A percentile compares a stretch with the other conserved stretches of the same genome.
Conservation (phyloP, 2,888 invertebrate genomes). For the Philaethria dido region DNA sequence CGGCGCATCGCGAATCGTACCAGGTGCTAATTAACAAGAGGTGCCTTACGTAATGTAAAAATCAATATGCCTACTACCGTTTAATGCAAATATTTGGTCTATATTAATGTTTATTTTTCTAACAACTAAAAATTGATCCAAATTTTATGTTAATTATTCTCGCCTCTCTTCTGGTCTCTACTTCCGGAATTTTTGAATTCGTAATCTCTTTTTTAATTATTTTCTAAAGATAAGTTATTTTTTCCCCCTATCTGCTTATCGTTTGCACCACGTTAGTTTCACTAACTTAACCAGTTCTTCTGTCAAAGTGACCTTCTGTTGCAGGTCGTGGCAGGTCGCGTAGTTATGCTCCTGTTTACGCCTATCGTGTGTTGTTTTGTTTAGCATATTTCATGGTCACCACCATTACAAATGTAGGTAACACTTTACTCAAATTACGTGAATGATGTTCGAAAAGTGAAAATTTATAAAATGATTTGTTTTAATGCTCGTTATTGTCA, state of each 20-base stretch:
- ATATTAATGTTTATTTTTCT: not conserved
- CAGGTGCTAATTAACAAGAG: conserved; percentile 30
- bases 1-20: conserved; percentile 33
- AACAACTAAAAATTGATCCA: not conserved
- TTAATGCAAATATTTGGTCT: not conserved
- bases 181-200: too few relatives aligned
- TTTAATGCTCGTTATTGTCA: too few relatives aligned
- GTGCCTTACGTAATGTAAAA: conserved; percentile 37
- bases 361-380: conserved; percentile 48
- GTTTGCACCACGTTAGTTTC: conserved; percentile 35
- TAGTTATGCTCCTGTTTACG: conserved; percentile 55
- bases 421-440: too few relatives aligned
- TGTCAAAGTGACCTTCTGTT: conserved; percentile 55
- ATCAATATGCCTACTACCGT: not conserved
- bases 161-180: too few relatives aligned
- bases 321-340: conserved; percentile 54
- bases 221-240: too few relatives aligned
- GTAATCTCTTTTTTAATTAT: too few relatives aligned
- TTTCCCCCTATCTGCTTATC: conserved; percentile 30
- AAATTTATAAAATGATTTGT: too few relatives aligned
- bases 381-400: conserved; percentile 44
- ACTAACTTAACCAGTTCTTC: conserved; percentile 38
- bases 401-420: not conserved
- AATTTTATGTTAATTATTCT: too few relatives aligned
- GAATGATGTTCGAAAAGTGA: too few relatives aligned